Evolutionary conservation across 2,797 vertebrate genomes (phyloP), one percentile per base, ranked within the genome.

Genomic region (Notolepis coatsorum): DNA sequence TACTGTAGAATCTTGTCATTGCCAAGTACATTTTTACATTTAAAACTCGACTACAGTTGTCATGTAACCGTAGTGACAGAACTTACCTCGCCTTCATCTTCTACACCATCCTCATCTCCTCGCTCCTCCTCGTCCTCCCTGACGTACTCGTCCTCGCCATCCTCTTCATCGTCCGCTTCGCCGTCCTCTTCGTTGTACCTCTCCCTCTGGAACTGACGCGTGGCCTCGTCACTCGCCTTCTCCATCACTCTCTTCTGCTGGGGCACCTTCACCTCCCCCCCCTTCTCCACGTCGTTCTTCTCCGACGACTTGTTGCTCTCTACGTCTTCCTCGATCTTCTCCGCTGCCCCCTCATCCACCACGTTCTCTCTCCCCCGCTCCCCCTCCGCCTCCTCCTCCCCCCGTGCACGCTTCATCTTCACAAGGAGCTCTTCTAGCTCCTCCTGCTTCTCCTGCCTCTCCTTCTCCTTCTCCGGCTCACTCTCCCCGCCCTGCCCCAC

Each of bases 181-280:
- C 76, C 81, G 0, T 84, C 84, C 3, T 83, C 76, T 0, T 70
- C 68, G 77, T 82, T 85, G 67, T 75, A 75, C 70, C 12, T 84
- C 84, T 90, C 92, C 74, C 82, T 82, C 77, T 89, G 91, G 43
- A 95, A 95, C 90, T 94, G 95, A 27, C 84, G 73, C 0, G 90
- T 94, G 67, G 94, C 92, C 65, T 96, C 91, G 0, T 96, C 91
- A 0, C 94, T 94, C 9, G 92, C 93, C 20, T 94, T 93, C 84
- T 95, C 95, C 73, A 94, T 93, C 90, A 93, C 88, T 17, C 88
- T 90, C 82, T 95, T 95, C 78, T 89, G 78, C 65, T 77, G 84
- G 0, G 85, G 83, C 61, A 88, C 85, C 69, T 90, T 89, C 63
- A 78, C 41, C 67, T 85, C 88, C n/a, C n/a, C 68, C 3, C 30